Percentiles rank a stretch among this genome's conserved stretches.
Evolutionary conservation across 2,888 invertebrate species (phyloP).

Genomic region (Resseliella maxima): DNA sequence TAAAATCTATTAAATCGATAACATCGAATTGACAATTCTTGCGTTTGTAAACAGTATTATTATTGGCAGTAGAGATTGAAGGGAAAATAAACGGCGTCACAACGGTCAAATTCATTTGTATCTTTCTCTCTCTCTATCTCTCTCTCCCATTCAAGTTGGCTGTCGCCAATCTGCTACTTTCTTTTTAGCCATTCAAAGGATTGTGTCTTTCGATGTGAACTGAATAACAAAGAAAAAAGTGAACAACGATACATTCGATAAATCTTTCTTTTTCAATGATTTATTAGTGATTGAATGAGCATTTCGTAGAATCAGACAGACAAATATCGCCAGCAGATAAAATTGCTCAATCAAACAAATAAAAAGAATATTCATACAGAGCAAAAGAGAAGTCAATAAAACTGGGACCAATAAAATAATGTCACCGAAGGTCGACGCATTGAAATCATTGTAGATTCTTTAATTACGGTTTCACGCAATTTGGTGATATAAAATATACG

Average conservation of each 20-base stretch:
- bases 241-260: background rate
- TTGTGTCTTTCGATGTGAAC: background rate
- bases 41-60: constrained; percentile 14
- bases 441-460: background rate
- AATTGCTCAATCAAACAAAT: background rate
- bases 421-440: constrained; percentile 35
- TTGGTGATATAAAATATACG: background rate
- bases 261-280: background rate
- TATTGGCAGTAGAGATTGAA: background rate
- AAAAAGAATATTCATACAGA: too few species aligned
- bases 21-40: background rate
- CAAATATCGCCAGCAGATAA: background rate
- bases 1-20: constrained; percentile 53
- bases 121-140: background rate
- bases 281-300: constrained; percentile 3
- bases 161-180: background rate
- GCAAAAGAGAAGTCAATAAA: background rate
- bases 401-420: constrained; percentile 11
- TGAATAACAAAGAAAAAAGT: too few species aligned
- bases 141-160: background rate
- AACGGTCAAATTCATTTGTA: background rate
- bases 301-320: background rate
- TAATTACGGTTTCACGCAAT: constrained; percentile 19
- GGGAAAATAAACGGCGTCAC: background rate
- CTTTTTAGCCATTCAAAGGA: background rate